Evolutionary conservation across 2,888 invertebrate genomes (phyloP).

Genomic region (Tubulanus polymorphus): DNA sequence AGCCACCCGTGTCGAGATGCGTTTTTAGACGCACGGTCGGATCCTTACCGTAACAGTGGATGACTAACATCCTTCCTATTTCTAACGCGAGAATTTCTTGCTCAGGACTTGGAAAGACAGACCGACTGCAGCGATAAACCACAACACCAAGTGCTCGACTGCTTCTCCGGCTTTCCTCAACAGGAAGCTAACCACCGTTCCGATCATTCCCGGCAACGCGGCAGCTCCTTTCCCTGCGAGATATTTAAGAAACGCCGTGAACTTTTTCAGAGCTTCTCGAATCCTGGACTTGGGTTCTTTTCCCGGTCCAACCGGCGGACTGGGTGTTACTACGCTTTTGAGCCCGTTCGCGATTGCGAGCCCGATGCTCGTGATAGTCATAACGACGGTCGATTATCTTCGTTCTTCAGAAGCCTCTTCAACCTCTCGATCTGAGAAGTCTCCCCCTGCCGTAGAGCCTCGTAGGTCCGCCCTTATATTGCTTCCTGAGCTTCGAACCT

Average conservation of each 20-base stretch:
- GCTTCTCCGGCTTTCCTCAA: not conserved
- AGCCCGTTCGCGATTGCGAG: not conserved
- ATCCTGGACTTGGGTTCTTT: not conserved
- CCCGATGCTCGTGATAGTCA: not conserved
- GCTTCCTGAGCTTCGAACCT: not conserved
- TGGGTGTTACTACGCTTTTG: not conserved
- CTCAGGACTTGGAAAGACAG: not conserved
- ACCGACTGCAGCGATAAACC: not conserved
- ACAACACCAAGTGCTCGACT: not conserved
- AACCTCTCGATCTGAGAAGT: not conserved
- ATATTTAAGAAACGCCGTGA: not conserved
- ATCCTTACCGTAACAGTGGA: too few relatives aligned
- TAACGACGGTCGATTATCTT: not conserved
- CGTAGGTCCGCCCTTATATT: not conserved
- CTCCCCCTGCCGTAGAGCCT: not conserved
- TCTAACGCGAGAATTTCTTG: too few relatives aligned
- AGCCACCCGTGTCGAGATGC: too few relatives aligned
- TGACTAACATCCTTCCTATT: too few relatives aligned
- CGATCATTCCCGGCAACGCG: not conserved
- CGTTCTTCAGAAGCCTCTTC: not conserved
- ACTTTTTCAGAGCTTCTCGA: not conserved
- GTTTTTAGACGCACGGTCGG: too few relatives aligned
- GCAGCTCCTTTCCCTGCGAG: not conserved
- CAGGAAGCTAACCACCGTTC: not conserved
- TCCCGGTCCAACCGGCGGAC: not conserved